Percentiles rank a stretch among this genome's conserved stretches.
phyloP scores from a whole-genome alignment of 2,113 vertebrate genomes.

The Carassius auratus region DNA sequence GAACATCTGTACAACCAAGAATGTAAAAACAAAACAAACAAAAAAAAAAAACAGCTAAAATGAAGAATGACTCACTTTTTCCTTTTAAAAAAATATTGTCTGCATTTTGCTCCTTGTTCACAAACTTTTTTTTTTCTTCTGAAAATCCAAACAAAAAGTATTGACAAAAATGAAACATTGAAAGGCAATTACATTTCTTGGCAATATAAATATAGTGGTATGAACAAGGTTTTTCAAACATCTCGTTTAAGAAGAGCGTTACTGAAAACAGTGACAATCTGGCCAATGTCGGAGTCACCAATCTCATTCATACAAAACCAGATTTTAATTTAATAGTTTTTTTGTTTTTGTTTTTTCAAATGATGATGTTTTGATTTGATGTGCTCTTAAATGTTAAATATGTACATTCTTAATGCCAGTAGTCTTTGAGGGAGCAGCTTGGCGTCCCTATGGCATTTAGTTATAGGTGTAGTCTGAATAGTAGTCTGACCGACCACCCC shows the following conservation, averaged over 20 bases:
- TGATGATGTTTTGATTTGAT: slow-evolving; percentile 53
- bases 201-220: slow-evolving; percentile 85
- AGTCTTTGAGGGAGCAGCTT: slow-evolving; percentile 62
- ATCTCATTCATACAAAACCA: slow-evolving; percentile 77
- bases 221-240: slow-evolving; percentile 75
- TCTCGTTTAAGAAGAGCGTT: slow-evolving; percentile 73
- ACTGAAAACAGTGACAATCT: slow-evolving; percentile 71
- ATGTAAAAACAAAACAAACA: slow-evolving; percentile 62
- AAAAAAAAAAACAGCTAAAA: slow-evolving; percentile 60
- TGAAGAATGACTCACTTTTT: slow-evolving; percentile 67
- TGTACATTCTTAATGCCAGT: slow-evolving; percentile 76
- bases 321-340: slow-evolving; percentile 58
- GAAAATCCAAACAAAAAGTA: slow-evolving; percentile 61
- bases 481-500: slow-evolving; percentile 69
- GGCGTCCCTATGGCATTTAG: slow-evolving; percentile 50
- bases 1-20: slow-evolving; percentile 75
- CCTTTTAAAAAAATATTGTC: slow-evolving; percentile 78
- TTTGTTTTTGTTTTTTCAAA: not conserved
- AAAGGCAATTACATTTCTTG: slow-evolving; percentile 78
- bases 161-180: slow-evolving; percentile 67
- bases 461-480: slow-evolving; percentile 76
- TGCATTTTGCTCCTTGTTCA: slow-evolving; percentile 72
- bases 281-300: slow-evolving; percentile 68
- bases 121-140: slow-evolving; percentile 62
- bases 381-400: slow-evolving; percentile 75